These are phyloP conservation scores for Fistularia commersonii DNA, from an alignment of 2,797 vertebrate genomes.

Conservation along the genomic window DNA sequence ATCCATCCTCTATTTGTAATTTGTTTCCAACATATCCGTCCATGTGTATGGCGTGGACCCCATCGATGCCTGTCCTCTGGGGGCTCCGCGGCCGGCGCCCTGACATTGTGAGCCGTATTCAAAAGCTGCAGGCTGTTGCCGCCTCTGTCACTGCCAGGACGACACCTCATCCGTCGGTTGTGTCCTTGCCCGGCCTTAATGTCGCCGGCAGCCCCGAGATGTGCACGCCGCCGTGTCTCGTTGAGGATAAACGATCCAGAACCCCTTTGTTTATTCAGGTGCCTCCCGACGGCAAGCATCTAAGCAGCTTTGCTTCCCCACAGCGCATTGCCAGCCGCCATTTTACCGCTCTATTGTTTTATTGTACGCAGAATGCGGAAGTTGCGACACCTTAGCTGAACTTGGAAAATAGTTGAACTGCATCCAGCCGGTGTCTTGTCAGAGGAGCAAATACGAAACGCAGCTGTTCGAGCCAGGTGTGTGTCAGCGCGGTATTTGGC, in stretches of 20 bases:
- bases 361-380: slow-evolving; percentile 26
- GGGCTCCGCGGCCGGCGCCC: no score
- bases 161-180: slow-evolving; percentile 2
- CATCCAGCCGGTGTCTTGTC: not conserved
- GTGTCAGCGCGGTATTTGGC: slow-evolving; percentile 12
- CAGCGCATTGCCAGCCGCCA: not conserved
- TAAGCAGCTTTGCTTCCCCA: not conserved
- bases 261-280: slow-evolving; percentile 1
- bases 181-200: not conserved
- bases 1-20: no score
- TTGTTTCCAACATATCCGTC: no score
- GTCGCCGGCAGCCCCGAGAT: slow-evolving; percentile 1
- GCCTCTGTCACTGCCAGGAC: slow-evolving; percentile 6
- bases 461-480: slow-evolving; percentile 14
- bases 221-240: not conserved
- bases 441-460: slow-evolving; percentile 9
- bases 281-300: not conserved
- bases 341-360: slow-evolving; percentile 33
- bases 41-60: no score
- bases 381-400: slow-evolving; percentile 8
- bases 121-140: slow-evolving; percentile 17
- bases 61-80: no score
- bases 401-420: slow-evolving; percentile 21
- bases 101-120: no score
- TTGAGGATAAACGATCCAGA: not conserved